Conservation (phyloP, 64 coral and sea anemone species). For the Montipora cactus region DNA sequence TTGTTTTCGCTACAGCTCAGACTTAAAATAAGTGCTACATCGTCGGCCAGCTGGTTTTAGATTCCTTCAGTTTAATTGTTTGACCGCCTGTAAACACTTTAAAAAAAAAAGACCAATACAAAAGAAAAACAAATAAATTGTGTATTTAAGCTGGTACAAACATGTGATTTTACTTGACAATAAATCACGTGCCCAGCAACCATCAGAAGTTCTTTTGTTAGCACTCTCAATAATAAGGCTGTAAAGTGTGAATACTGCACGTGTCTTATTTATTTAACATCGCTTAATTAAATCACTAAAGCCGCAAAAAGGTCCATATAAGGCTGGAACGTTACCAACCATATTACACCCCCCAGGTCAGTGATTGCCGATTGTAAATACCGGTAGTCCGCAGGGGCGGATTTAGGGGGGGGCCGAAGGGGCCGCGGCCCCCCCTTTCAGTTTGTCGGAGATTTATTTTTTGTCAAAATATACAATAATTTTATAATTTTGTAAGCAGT, state of each 20-base stretch:
- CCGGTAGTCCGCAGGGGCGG: too few relatives aligned
- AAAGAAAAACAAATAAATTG: conserved; percentile 30
- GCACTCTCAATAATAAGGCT: too few relatives aligned
- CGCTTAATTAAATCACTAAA: background rate
- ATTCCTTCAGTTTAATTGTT: conserved; percentile 42
- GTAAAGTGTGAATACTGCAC: background rate
- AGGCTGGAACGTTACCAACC: too few relatives aligned
- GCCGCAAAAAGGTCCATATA: background rate
- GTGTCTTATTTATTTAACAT: background rate
- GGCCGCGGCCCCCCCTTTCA: too few relatives aligned
- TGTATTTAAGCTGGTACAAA: conserved; percentile 2
- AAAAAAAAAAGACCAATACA: background rate
- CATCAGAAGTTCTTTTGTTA: background rate
- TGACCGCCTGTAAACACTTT: background rate
- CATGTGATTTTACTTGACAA: background rate
- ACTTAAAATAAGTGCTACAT: background rate
- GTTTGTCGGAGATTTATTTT: too few relatives aligned
- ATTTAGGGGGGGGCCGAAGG: too few relatives aligned
- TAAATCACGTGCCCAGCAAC: conserved; percentile 50
- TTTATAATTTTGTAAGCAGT: too few relatives aligned
- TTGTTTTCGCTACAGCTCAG: background rate
- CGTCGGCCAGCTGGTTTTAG: background rate
- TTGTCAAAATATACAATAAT: too few relatives aligned
- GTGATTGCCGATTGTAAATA: too few relatives aligned
- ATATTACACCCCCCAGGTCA: too few relatives aligned